Evolutionary conservation across 2,797 vertebrate genomes (phyloP).

Genomic region (Coluber constrictor): DNA sequence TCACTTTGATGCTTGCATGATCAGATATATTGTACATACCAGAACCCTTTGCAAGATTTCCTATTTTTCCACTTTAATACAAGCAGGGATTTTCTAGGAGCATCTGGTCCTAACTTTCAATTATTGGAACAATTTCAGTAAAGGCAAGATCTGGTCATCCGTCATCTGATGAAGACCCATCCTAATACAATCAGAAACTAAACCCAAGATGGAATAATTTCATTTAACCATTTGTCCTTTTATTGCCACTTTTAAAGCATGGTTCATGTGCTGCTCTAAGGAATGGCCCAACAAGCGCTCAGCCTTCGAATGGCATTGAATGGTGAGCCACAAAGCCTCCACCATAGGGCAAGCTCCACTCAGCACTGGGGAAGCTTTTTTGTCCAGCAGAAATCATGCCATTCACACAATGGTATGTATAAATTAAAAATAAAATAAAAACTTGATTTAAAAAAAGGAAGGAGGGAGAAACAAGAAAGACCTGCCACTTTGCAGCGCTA

Average conservation of each 20-base stretch:
- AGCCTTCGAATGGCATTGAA: slow-evolving; percentile 51
- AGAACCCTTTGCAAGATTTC: neutral
- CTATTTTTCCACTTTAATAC: neutral
- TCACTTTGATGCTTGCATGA: neutral
- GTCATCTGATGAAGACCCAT: neutral
- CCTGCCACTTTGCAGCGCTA: neutral
- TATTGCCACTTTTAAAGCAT: slow-evolving; percentile 18
- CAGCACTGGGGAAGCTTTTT: slow-evolving; percentile 46
- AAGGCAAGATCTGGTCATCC: slow-evolving; percentile 36
- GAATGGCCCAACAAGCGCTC: slow-evolving; percentile 37
- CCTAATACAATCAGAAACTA: neutral
- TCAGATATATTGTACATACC: neutral
- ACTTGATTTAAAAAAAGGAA: neutral
- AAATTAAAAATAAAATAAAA: too few relatives aligned
- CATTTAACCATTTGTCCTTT: neutral
- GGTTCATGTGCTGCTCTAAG: neutral
- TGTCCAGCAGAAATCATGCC: slow-evolving; percentile 10
- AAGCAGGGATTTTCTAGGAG: neutral
- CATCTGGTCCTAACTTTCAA: slow-evolving; percentile 40
- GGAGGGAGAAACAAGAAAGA: neutral
- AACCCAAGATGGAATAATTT: slow-evolving; percentile 22
- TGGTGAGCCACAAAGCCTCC: slow-evolving; percentile 46
- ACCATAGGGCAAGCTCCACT: slow-evolving; percentile 49
- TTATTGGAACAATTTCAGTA: slow-evolving; percentile 53
- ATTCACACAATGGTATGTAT: too few relatives aligned